phyloP scores from a whole-genome alignment of 2,113 vertebrate genomes.

The Zosterops lateralis region DNA sequence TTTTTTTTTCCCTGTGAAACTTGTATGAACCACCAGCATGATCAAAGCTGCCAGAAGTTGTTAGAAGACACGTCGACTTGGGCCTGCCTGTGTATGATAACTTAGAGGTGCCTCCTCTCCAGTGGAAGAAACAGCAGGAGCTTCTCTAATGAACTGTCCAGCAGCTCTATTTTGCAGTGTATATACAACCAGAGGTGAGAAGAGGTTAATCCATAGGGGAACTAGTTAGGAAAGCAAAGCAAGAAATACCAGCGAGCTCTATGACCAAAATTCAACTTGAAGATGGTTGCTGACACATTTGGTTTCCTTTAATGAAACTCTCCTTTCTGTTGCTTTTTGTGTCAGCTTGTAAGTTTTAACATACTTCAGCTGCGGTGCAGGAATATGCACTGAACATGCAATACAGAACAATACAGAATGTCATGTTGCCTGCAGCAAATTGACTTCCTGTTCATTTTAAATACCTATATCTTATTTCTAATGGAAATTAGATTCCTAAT shows the following conservation, averaged over 20 bases:
- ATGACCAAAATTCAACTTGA: conserved; percentile 2
- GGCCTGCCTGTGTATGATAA: background rate
- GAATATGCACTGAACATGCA: background rate
- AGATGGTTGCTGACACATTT: background rate
- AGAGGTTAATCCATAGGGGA: conserved; percentile 71
- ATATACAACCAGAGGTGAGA: conserved; percentile 43
- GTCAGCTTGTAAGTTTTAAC: background rate
- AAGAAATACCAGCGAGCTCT: background rate
- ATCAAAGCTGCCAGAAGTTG: conserved; percentile 32
- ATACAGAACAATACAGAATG: background rate
- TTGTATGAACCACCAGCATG: background rate
- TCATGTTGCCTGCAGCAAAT: background rate
- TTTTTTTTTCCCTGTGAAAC: background rate
- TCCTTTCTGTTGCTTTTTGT: background rate
- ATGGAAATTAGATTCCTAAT: conserved; percentile 13
- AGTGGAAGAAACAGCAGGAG: conserved; percentile 60
- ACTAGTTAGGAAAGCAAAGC: conserved; percentile 48
- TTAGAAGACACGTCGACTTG: conserved; percentile 18
- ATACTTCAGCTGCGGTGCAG: background rate
- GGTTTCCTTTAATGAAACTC: background rate
- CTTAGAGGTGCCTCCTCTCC: background rate
- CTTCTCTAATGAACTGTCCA: conserved; percentile 71
- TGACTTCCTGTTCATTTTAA: background rate
- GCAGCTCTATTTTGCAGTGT: background rate
- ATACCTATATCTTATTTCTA: background rate